Percentiles rank a stretch among this genome's conserved stretches.
phyloP scores from a whole-genome alignment of 2,113 vertebrate genomes.

The Pseudopodoces humilis region DNA sequence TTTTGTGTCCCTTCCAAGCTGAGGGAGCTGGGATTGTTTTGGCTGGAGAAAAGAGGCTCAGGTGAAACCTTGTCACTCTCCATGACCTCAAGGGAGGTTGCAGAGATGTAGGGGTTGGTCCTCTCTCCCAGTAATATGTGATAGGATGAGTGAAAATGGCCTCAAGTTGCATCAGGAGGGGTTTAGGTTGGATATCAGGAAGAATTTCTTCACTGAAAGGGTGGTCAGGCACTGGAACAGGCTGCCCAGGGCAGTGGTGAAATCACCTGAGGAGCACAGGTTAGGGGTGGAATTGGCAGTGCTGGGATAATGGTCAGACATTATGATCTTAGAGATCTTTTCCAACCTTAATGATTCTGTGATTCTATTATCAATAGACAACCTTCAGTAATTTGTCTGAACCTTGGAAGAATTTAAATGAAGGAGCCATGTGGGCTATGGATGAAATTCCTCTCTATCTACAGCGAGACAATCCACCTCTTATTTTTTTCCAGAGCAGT shows the following conservation, averaged over 20 bases:
- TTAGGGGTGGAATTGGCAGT: neutral
- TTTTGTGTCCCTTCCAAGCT: neutral
- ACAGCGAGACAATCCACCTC: neutral
- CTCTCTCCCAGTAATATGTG: neutral
- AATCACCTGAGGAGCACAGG: neutral
- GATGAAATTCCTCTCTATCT: neutral
- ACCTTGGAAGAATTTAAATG: neutral
- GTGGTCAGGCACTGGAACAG: neutral
- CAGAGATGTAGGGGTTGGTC: fast-evolving
- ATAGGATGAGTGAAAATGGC: neutral
- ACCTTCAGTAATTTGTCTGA: neutral
- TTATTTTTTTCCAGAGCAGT: neutral
- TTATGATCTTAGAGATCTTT: neutral
- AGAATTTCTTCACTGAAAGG: neutral
- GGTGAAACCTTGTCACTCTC: neutral
- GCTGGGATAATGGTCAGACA: neutral
- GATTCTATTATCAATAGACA: neutral
- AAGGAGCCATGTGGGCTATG: neutral
- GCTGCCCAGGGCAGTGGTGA: neutral
- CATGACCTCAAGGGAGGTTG: neutral
- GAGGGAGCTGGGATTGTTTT: neutral
- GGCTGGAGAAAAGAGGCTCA: neutral
- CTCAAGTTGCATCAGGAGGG: neutral
- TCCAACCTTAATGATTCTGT: neutral
- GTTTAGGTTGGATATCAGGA: neutral